Conservation (phyloP, 2,113 vertebrate species). For the Sylvicapra grimmia region DNA sequence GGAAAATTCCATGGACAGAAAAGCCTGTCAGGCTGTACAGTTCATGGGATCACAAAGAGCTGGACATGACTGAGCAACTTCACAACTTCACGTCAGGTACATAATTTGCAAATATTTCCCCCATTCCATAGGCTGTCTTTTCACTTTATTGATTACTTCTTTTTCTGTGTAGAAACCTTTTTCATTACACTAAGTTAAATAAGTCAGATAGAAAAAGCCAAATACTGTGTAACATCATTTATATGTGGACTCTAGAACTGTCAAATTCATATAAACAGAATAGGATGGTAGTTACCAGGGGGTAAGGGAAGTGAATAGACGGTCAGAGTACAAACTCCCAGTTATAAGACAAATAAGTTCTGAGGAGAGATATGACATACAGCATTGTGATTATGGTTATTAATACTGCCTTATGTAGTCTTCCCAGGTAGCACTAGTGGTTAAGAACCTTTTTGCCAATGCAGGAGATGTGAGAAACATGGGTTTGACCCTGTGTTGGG, state of each 20-base stretch:
- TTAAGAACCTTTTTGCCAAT: background rate
- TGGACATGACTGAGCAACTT: background rate
- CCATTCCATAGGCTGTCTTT: background rate
- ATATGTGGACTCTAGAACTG: background rate
- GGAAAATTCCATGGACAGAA: background rate
- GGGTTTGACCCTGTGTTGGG: background rate
- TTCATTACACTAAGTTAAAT: background rate
- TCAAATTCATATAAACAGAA: background rate
- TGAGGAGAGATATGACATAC: background rate
- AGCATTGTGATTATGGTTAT: background rate
- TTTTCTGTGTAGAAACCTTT: background rate
- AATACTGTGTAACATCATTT: background rate
- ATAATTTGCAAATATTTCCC: background rate
- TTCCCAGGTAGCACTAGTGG: background rate
- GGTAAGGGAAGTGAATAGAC: no score
- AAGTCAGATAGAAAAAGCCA: background rate
- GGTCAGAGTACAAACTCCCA: background rate
- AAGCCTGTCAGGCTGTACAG: background rate
- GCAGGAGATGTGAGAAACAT: background rate
- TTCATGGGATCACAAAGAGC: background rate
- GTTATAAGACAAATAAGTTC: background rate
- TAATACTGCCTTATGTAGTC: background rate
- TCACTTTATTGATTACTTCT: background rate
- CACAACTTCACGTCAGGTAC: background rate
- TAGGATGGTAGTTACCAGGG: background rate